Percentiles rank a stretch among this genome's conserved stretches.
Evolutionary conservation across 2,888 invertebrate species (phyloP).

Genomic region (Ditula angustiorana): DNA sequence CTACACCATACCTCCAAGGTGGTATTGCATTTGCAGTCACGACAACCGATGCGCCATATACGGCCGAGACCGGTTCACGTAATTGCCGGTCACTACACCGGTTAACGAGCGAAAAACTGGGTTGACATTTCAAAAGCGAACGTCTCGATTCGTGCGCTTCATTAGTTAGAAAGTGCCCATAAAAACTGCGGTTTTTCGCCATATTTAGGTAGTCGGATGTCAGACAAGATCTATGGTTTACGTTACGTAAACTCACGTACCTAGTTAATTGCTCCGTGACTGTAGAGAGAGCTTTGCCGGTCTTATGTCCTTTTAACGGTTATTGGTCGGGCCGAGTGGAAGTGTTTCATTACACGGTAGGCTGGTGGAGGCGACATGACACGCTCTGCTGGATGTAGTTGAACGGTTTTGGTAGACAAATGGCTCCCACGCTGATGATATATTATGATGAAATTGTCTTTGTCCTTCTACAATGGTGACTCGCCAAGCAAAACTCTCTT

Average conservation of each 20-base stretch:
- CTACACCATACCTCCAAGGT: slow-evolving; percentile 67
- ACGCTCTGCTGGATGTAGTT: slow-evolving; percentile 74
- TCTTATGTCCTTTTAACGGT: slow-evolving; percentile 76
- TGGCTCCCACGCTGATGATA: slow-evolving; percentile 42
- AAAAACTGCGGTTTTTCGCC: slow-evolving; percentile 53
- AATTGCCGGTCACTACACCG: slow-evolving; percentile 46
- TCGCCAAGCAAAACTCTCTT: slow-evolving; percentile 9
- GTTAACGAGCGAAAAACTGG: slow-evolving; percentile 50
- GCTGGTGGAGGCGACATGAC: slow-evolving; percentile 54
- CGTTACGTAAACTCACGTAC: slow-evolving; percentile 36
- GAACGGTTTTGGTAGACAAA: slow-evolving; percentile 66
- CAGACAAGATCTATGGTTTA: slow-evolving; percentile 36
- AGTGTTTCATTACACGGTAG: slow-evolving; percentile 81
- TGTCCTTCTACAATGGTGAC: slow-evolving; percentile 7
- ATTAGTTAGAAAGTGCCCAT: slow-evolving; percentile 46
- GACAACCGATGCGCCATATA: slow-evolving; percentile 58
- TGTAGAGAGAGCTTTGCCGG: slow-evolving; percentile 71
- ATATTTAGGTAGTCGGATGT: slow-evolving; percentile 42
- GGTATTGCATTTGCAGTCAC: slow-evolving; percentile 67
- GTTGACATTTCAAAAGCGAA: slow-evolving; percentile 60
- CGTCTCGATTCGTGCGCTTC: slow-evolving; percentile 43
- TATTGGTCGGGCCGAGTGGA: slow-evolving; percentile 77
- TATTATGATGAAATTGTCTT: too few species aligned
- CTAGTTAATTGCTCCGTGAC: slow-evolving; percentile 63
- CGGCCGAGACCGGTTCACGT: slow-evolving; percentile 47